phyloP scores from a whole-genome alignment of 2,888 invertebrate species.

The Dryadula phaetusa region DNA sequence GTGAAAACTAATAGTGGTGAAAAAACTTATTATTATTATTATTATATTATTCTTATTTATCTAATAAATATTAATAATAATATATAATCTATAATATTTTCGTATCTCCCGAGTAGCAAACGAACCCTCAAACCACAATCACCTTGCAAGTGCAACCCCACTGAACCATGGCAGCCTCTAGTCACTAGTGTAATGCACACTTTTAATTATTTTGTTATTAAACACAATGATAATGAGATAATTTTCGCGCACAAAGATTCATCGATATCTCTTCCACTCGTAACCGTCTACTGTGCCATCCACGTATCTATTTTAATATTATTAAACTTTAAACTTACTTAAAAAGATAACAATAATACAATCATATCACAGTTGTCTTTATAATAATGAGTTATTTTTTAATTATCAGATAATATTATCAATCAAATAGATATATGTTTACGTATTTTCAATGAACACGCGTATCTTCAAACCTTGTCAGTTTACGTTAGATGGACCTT shows the following conservation, averaged over 20 bases:
- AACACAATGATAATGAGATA: neutral
- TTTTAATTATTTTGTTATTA: too few relatives aligned
- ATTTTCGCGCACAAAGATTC: neutral
- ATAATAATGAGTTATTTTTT: conserved; percentile 15
- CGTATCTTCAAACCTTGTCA: neutral
- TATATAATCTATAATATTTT: too few relatives aligned
- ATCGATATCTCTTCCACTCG: neutral
- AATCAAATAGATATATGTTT: conserved; percentile 18
- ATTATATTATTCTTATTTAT: too few relatives aligned
- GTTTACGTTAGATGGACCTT: neutral
- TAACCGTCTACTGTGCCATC: neutral
- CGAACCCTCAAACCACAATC: too few relatives aligned
- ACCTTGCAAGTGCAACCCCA: too few relatives aligned
- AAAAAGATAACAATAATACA: neutral
- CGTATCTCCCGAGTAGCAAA: too few relatives aligned
- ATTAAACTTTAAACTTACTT: neutral
- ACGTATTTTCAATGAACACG: conserved; percentile 21
- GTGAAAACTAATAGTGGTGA: too few relatives aligned
- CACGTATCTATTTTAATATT: neutral
- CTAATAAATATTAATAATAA: too few relatives aligned
- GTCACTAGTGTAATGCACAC: too few relatives aligned
- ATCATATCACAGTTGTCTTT: conserved; percentile 12
- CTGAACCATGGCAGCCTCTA: too few relatives aligned
- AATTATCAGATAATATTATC: conserved; percentile 35
- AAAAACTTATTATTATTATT: too few relatives aligned